Evolutionary conservation across 2,888 invertebrate genomes (phyloP).

Genomic region (Caenorhabditis japonica): DNA sequence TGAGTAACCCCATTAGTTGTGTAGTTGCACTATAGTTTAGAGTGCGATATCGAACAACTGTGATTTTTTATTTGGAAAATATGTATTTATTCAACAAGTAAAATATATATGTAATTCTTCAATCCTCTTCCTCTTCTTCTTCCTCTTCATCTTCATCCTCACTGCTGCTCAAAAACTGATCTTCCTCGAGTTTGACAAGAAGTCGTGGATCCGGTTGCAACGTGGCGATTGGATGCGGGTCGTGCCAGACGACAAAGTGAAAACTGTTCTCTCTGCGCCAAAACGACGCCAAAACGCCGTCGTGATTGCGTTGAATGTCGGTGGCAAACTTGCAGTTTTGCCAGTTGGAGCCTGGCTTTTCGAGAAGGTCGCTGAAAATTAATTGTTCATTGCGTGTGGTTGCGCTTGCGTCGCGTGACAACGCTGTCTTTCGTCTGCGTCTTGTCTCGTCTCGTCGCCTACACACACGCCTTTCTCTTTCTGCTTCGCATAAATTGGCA

Average conservation of each 20-base stretch:
- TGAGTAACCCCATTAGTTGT: no score
- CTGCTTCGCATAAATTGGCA: no score
- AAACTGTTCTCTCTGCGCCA: constrained; percentile 28
- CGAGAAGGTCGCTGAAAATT: neutral
- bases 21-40: no score
- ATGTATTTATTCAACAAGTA: no score
- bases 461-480: no score
- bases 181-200: constrained; percentile 3
- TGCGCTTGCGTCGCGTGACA: no score
- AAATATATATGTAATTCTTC: no score
- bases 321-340: constrained; percentile 14
- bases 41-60: no score
- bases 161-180: constrained; percentile 7
- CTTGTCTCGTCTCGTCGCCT: no score
- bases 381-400: no score
- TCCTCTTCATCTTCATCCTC: constrained; percentile 17
- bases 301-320: constrained; percentile 23
- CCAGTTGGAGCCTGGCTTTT: constrained; percentile 5
- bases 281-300: constrained; percentile 32
- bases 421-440: no score
- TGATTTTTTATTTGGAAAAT: no score
- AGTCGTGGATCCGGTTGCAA: constrained; percentile 13
- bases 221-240: constrained; percentile 35
- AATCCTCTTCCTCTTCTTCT: constrained; percentile 3
- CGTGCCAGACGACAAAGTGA: constrained; percentile 43